Evolutionary conservation across 2,888 invertebrate species (phyloP).

Genomic region (Cotesia congregata): DNA sequence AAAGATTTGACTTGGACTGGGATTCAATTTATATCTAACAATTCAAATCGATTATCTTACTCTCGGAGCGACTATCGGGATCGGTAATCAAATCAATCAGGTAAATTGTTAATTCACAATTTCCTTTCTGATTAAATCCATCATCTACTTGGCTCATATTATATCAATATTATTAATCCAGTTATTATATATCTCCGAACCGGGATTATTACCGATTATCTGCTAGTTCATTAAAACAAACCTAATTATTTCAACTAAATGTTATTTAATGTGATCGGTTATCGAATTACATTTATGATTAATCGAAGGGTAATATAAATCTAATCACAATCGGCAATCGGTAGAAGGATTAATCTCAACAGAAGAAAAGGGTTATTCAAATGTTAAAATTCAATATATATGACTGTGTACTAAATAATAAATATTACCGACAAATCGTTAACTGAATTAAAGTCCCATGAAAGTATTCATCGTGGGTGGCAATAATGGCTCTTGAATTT

Average conservation of each 20-base stretch:
- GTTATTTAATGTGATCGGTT: neutral
- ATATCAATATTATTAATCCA: too few relatives aligned
- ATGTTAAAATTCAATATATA: too few relatives aligned
- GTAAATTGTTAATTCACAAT: slow-evolving; percentile 27
- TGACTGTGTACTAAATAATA: neutral
- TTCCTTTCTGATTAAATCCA: slow-evolving; percentile 26
- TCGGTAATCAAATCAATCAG: slow-evolving; percentile 34
- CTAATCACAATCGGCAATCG: neutral
- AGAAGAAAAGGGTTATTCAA: too few relatives aligned
- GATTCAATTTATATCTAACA: slow-evolving; percentile 26
- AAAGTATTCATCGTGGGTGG: slow-evolving; percentile 64
- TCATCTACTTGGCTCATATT: neutral
- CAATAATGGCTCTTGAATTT: slow-evolving; percentile 61
- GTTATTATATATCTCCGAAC: neutral
- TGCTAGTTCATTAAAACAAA: neutral
- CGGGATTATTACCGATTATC: neutral
- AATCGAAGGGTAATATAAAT: neutral
- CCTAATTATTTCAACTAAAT: neutral
- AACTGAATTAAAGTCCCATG: slow-evolving; percentile 2
- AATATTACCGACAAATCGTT: neutral
- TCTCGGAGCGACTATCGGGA: slow-evolving; percentile 4
- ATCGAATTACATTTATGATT: neutral
- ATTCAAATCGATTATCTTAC: slow-evolving; percentile 28
- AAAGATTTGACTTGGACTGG: slow-evolving; percentile 9
- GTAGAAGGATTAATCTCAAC: neutral